phyloP scores from a whole-genome alignment of 23 tunicate genomes.

The Diplosoma virens region DNA sequence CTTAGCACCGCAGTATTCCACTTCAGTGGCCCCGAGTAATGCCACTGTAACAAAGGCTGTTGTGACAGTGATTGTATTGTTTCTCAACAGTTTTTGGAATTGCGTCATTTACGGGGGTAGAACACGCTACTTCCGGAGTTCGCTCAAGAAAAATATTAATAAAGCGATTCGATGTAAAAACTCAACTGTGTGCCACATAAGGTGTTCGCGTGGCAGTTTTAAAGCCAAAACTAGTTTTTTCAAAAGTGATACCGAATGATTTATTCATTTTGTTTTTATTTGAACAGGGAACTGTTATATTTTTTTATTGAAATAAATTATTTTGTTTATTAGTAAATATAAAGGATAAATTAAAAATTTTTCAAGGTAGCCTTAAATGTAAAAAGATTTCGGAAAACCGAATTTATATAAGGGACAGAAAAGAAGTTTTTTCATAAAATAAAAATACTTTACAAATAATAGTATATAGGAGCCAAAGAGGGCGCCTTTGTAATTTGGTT shows the following conservation, averaged over 20 bases:
- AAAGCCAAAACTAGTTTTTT: background rate
- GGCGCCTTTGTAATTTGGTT: no score
- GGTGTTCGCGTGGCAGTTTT: background rate
- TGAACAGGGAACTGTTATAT: background rate
- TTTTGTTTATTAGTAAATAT: background rate
- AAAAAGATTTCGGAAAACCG: no score
- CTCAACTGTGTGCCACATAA: no score
- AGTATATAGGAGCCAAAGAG: no score
- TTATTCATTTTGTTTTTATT: background rate
- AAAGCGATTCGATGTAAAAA: background rate
- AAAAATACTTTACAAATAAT: no score
- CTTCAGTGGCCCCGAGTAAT: background rate
- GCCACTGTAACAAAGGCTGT: background rate
- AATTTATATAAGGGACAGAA: no score
- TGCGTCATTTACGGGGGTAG: constrained; percentile 83
- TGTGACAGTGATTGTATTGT: background rate
- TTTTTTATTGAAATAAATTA: background rate
- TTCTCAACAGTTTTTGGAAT: constrained; percentile 76
- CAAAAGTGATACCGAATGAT: background rate
- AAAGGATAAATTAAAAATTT: no score
- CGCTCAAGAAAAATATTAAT: constrained; percentile 17
- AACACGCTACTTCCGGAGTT: constrained; percentile 73
- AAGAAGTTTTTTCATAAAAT: no score
- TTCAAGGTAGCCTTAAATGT: no score
- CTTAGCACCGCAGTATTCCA: background rate